Evolutionary conservation across 2,113 vertebrate species (phyloP), one percentile per base, ranked within the genome.

Genomic region (Microcebus ravelobensis): DNA sequence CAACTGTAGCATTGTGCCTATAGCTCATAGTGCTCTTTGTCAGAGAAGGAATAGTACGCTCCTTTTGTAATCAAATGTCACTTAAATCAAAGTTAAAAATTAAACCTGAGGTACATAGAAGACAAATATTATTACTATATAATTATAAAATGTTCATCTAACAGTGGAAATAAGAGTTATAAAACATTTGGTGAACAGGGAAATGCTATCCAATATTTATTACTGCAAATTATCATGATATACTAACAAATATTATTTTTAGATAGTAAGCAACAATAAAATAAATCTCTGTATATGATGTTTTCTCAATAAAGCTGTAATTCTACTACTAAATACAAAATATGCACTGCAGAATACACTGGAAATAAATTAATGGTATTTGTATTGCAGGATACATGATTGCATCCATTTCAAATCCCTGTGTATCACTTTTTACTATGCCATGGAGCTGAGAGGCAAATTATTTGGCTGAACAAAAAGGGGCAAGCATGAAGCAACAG

Each of bases 351-450:
- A 63, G 68, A 87, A 85, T 68, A 59, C 73, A 95, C 31, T 84
- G 57, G 59, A 93, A 97, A 95, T 96, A 95, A 97, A 97, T 93
- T 86, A 87, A 86, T 95, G 59, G 25, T 79, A 87, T 97, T 97
- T 97, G 68, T 93, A 91, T 97, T 95, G 48, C 85, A 87, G 80
- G 79, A n/a, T 96, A 96, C 77, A 92, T 90, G 79, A 88, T 94
- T 97, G 68, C 20, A 85, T 86, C 55, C 91, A 93, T 97, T 97
- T 68, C 68, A 96, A 86, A 95, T 91, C 65, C 74, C 85, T 81
- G 70, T 83, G 89, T 90, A 81, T 96, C 88, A 92, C 86, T 90
- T 96, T 97, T 97, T 96, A 92, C 82, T 88, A 18, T 91, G 79
- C 80, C 79, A 70, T 91, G 42, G 70, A 95, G 87, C 50, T 77